Conservation (phyloP, 2,888 invertebrate species). For the Epirrhoe tristata region DNA sequence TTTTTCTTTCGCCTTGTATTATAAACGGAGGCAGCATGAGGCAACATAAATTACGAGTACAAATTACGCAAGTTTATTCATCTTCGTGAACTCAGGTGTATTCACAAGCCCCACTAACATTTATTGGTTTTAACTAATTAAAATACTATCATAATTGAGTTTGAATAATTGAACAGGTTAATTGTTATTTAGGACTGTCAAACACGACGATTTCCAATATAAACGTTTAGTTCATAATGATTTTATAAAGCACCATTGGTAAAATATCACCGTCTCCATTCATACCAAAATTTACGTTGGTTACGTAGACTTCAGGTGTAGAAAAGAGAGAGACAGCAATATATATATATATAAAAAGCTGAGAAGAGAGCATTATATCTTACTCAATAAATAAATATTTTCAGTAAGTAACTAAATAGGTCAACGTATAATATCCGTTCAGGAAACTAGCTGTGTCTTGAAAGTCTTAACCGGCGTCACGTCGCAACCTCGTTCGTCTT, state of each 20-base stretch:
- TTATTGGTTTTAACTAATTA: slow-evolving; percentile 1
- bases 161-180: background rate
- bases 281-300: no score
- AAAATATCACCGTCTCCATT: no score
- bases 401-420: slow-evolving; percentile 37
- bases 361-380: background rate
- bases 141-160: background rate
- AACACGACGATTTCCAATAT: no score
- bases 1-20: slow-evolving; percentile 6
- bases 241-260: no score
- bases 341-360: background rate
- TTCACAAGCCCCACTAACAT: slow-evolving; percentile 33
- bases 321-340: no score
- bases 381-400: slow-evolving; percentile 21
- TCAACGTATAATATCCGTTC: slow-evolving; percentile 61
- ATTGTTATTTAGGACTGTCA: no score
- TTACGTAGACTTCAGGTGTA: no score
- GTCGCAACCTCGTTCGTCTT: slow-evolving; percentile 56
- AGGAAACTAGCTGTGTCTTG: slow-evolving; percentile 57
- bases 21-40: slow-evolving; percentile 33
- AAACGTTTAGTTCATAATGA: no score
- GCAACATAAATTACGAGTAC: slow-evolving; percentile 40
- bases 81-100: slow-evolving; percentile 32
- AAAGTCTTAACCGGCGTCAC: slow-evolving; percentile 53
- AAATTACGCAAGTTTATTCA: slow-evolving; percentile 43